Percentiles rank a stretch among this genome's conserved stretches.
phyloP scores from a whole-genome alignment of 2,888 invertebrate species.

The Pristionchus fissidentatus region DNA sequence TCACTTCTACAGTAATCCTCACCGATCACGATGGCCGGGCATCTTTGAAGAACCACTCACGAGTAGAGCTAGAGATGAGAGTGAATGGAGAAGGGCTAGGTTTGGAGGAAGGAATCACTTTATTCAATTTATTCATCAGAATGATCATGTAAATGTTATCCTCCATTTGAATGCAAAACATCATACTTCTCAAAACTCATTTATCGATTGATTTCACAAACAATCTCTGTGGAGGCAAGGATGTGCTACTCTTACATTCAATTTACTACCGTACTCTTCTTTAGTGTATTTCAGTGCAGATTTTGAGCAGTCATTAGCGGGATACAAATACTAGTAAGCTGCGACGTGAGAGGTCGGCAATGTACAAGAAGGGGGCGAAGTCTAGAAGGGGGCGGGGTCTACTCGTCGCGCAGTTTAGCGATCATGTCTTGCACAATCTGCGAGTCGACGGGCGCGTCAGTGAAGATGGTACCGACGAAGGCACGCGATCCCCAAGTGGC shows the following conservation, averaged over 20 bases:
- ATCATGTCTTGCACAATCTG: slow-evolving; percentile 61
- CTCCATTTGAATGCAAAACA: too few species aligned
- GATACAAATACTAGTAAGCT: slow-evolving; percentile 31
- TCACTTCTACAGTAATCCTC: neutral
- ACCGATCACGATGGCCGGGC: slow-evolving; percentile 10
- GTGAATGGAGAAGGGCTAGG: neutral
- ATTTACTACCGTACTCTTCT: slow-evolving; percentile 30
- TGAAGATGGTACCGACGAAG: slow-evolving; percentile 72
- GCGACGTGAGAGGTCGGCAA: neutral
- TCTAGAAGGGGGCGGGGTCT: slow-evolving; percentile 29
- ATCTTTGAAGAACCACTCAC: slow-evolving; percentile 1
- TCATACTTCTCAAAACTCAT: too few species aligned
- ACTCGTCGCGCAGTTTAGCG: slow-evolving; percentile 53
- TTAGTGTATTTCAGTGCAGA: slow-evolving; percentile 12
- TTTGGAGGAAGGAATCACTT: too few species aligned
- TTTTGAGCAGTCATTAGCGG: too few species aligned
- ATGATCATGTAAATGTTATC: too few species aligned
- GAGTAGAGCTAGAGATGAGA: neutral
- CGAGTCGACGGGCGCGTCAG: slow-evolving; percentile 64
- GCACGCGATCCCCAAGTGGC: slow-evolving; percentile 68
- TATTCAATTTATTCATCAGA: too few species aligned
- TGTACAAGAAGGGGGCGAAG: neutral
- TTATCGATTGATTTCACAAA: slow-evolving; percentile 17
- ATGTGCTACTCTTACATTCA: slow-evolving; percentile 20
- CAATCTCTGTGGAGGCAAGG: slow-evolving; percentile 29